These are phyloP conservation scores for Caenorhabditis uteleia DNA, from an alignment of 2,888 invertebrate species.

Conservation along the genomic window DNA sequence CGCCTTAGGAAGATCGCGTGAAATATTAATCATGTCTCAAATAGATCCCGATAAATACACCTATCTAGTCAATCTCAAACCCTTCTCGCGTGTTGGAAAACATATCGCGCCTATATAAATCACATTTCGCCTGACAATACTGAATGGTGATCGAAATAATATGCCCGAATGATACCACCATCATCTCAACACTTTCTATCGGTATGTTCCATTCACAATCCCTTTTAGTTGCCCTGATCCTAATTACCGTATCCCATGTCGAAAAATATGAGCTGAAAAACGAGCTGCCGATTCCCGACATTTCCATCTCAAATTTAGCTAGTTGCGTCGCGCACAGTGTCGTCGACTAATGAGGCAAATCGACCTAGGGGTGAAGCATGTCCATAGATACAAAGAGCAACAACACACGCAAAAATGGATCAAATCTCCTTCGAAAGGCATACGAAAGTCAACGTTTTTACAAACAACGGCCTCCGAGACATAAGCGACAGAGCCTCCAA, in stretches of 20 bases:
- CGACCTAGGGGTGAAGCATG: conserved; percentile 2
- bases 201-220: too few relatives aligned
- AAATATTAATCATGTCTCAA: too few relatives aligned
- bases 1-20: too few relatives aligned
- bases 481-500: too few relatives aligned
- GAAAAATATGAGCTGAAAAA: background rate
- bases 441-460: too few relatives aligned
- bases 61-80: too few relatives aligned
- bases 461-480: conserved; percentile 25
- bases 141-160: conserved; percentile 12
- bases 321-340: background rate
- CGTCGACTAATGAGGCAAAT: conserved; percentile 38
- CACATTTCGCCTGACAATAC: too few relatives aligned
- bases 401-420: conserved; percentile 19
- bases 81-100: too few relatives aligned
- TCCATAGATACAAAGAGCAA: conserved; percentile 1
- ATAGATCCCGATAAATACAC: too few relatives aligned
- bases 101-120: too few relatives aligned
- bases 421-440: conserved; percentile 32
- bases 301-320: background rate
- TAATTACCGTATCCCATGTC: too few relatives aligned
- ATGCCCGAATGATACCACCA: conserved; percentile 42
- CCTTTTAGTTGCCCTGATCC: too few relatives aligned
- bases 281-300: background rate
- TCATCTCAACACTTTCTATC: conserved; percentile 26